A percentile compares a stretch with the other conserved stretches of the same genome.
phyloP scores from a whole-genome alignment of 2,113 vertebrate species.

The human (Homo sapiens) region DNA sequence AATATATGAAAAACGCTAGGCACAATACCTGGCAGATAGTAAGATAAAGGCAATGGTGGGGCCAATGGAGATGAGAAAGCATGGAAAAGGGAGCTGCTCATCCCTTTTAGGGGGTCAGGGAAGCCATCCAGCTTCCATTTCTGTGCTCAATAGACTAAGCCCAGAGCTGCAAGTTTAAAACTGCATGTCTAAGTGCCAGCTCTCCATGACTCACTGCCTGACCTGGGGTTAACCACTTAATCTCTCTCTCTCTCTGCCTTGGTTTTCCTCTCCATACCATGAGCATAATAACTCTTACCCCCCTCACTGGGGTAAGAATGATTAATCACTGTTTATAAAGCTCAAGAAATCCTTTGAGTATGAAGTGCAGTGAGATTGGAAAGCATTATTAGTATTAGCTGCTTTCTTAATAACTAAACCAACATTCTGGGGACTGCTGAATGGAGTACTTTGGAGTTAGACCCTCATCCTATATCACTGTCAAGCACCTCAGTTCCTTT shows the following conservation, averaged over 20 bases:
- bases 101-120: neutral
- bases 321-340: slow-evolving; percentile 71
- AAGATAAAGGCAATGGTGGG: neutral
- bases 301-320: slow-evolving; percentile 49
- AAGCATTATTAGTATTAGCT: slow-evolving; percentile 63
- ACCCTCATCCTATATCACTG: neutral
- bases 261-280: slow-evolving; percentile 59
- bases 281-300: slow-evolving; percentile 68
- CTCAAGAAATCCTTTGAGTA: slow-evolving; percentile 64
- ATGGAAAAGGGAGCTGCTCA: neutral
- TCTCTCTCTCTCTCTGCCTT: slow-evolving; percentile 50
- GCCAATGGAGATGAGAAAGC: neutral
- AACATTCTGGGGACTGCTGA: neutral
- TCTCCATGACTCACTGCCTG: slow-evolving; percentile 35
- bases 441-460: neutral
- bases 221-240: slow-evolving; percentile 62
- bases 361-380: slow-evolving; percentile 35
- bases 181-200: neutral
- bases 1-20: neutral
- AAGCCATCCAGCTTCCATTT: neutral
- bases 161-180: neutral
- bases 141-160: slow-evolving; percentile 19
- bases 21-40: neutral
- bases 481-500: neutral
- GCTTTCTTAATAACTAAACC: slow-evolving; percentile 60